phyloP scores from a whole-genome alignment of 1,140 invertebrate genomes.

The Sarcophaga bullata region DNA sequence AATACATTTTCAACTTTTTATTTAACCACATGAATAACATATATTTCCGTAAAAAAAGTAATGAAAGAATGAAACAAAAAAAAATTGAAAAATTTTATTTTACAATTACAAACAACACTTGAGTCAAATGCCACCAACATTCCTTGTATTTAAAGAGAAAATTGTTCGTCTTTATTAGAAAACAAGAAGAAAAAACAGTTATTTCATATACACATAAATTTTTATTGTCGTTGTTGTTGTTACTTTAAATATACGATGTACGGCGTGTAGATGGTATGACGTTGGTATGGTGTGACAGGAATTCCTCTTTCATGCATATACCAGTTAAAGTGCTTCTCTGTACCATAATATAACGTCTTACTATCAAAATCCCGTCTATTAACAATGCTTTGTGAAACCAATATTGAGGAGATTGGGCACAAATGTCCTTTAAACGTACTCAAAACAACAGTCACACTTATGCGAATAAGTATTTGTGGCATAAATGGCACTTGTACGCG shows the following conservation, averaged over 20 bases:
- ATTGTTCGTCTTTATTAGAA: neutral
- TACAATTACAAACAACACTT: neutral
- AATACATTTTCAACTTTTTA: neutral
- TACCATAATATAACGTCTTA: neutral
- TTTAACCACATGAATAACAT: neutral
- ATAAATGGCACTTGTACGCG: neutral
- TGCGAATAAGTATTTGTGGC: neutral
- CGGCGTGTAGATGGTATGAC: neutral
- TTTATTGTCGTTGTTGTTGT: neutral
- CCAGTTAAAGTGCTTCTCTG: neutral
- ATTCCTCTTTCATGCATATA: constrained; percentile 15
- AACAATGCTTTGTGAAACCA: neutral
- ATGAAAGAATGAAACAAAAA: neutral
- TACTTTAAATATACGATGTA: neutral
- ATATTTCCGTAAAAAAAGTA: no score
- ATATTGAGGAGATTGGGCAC: neutral
- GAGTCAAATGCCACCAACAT: constrained; percentile 23
- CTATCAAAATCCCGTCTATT: neutral
- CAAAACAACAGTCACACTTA: neutral
- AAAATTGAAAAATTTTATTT: neutral
- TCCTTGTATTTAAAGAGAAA: constrained; percentile 1
- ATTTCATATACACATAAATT: neutral
- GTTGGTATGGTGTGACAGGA: constrained; percentile 1
- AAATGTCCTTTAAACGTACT: neutral
- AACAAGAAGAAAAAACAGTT: no score